Percentiles rank a stretch among this genome's conserved stretches.
Evolutionary conservation across 2,797 vertebrate genomes (phyloP).

Genomic region (Mareca penelope): DNA sequence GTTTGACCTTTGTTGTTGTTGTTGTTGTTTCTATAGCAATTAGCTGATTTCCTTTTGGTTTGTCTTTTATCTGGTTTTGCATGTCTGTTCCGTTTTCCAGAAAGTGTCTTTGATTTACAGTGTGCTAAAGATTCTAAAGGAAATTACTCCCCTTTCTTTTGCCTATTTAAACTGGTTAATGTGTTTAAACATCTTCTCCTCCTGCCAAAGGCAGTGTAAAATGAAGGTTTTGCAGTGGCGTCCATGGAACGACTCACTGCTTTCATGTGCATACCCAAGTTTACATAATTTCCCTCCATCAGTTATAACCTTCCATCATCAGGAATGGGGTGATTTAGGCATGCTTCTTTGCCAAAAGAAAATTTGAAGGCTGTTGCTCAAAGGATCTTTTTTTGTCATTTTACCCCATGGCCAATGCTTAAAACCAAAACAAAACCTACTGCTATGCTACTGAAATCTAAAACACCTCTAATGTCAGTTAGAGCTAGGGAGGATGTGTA

Average conservation of each 20-base stretch:
- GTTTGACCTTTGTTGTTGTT: not conserved
- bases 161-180: constrained; percentile 16
- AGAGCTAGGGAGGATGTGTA: not conserved
- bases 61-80: constrained; percentile 13
- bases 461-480: not conserved
- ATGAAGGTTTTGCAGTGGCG: not conserved
- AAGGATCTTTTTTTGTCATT: not conserved
- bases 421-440: not conserved
- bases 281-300: not conserved
- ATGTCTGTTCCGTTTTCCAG: not conserved
- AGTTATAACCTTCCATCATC: not conserved
- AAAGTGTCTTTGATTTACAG: constrained; percentile 32
- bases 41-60: constrained; percentile 1
- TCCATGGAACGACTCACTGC: not conserved
- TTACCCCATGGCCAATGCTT: not conserved
- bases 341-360: not conserved
- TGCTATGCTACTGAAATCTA: not conserved
- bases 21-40: not conserved
- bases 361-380: not conserved
- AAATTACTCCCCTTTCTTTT: not conserved
- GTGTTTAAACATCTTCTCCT: not conserved
- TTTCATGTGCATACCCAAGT: not conserved
- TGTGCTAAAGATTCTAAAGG: not conserved
- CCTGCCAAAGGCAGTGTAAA: not conserved
- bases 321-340: not conserved